Evolutionary conservation across 2,888 invertebrate species (phyloP), one percentile per base, ranked within the genome.

Genomic region (Thalpophila matura): DNA sequence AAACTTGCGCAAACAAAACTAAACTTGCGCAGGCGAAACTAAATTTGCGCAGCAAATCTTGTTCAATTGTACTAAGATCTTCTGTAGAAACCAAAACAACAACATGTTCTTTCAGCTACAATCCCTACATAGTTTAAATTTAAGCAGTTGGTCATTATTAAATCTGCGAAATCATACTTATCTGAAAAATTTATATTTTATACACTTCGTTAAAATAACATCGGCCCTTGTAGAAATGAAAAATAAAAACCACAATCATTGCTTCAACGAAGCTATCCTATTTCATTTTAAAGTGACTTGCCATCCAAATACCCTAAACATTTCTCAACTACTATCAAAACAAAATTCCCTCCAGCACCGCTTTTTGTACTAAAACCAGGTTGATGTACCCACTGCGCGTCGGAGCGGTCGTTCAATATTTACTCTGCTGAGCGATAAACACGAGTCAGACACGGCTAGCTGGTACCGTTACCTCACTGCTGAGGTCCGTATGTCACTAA

Each of bases 361-460:
- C 29, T 72, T 69, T 60, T 78, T 63, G 57, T 64, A 58, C 31
- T 49, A 53, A 61, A 76, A 53, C 65, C 66, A 64, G 79, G 74
- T 79, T 77, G 77, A 72, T 72, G 79, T 74, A 55, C 57, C 5
- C 16, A 27, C 10, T 35, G 60, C 64, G 68, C 46, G 63, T 55
- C 35, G 54, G 71, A 60, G 56, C 73, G 61, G 35, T 46, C 49
- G 42, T 46, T 69, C 77, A 79, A 79, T 79, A 79, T 79, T 79
- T 79, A 79, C 79, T 65, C 58, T 62, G 71, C 51, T 67, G 31
- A 73, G 59, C 64, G 69, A 79, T 79, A 79, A 76, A 79, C 78
- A 74, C 63, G 72, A 64, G 60, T 47, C 65, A 79, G 74, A 70
- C 69, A 33, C 53, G 49, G 45, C 20, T 56, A 5, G 68, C 33